phyloP scores from a whole-genome alignment of 2,888 invertebrate genomes.

The Chrysodeixis includens region DNA sequence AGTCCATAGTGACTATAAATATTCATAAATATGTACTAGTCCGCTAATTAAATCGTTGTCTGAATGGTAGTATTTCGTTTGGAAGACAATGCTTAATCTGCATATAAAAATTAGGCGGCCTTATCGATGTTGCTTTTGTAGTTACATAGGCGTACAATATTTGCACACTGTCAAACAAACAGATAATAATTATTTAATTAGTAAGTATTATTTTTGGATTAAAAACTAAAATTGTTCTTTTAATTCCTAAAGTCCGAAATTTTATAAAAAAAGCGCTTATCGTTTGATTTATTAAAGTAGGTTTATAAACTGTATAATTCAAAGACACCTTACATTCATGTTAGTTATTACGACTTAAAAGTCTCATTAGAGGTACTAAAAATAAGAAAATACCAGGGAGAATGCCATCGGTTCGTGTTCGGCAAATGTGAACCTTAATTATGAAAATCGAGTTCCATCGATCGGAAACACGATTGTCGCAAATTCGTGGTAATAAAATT shows the following conservation, averaged over 20 bases:
- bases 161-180: no score
- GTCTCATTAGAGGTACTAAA: slow-evolving; percentile 72
- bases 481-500: slow-evolving; percentile 83
- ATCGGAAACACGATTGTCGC: slow-evolving; percentile 73
- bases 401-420: slow-evolving; percentile 55
- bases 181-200: no score
- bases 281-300: no score
- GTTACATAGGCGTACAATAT: background rate
- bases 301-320: no score
- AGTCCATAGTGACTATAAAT: slow-evolving; percentile 49
- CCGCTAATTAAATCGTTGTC: slow-evolving; percentile 42
- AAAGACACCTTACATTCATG: slow-evolving; percentile 46
- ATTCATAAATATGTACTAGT: slow-evolving; percentile 46
- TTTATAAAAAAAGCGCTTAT: no score
- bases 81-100: background rate
- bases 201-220: no score
- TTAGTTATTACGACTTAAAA: slow-evolving; percentile 54
- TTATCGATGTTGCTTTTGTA: background rate
- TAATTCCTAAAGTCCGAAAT: no score
- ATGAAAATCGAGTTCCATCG: slow-evolving; percentile 66
- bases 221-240: no score
- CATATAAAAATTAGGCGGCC: background rate
- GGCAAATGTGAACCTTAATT: slow-evolving; percentile 66
- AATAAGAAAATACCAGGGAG: slow-evolving; percentile 66
- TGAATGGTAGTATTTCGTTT: slow-evolving; percentile 8